These are phyloP conservation scores for Zootoca vivipara DNA, from an alignment of 2,113 vertebrate genomes.

Conservation along the genomic window DNA sequence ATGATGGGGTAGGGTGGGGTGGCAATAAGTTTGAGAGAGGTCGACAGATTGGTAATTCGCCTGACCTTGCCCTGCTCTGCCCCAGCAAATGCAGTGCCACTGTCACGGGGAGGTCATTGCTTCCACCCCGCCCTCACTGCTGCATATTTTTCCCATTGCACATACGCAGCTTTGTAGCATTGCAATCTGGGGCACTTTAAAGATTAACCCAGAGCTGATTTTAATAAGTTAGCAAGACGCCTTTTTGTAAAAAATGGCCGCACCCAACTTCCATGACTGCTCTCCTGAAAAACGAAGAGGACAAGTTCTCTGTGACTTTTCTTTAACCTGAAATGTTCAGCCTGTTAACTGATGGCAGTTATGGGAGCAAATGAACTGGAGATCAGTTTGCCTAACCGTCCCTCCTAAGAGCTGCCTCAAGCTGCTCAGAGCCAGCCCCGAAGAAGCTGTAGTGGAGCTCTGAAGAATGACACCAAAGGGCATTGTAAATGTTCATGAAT, in stretches of 20 bases:
- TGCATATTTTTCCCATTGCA: neutral
- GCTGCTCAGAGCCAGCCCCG: conserved; percentile 6
- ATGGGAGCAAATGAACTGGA: neutral
- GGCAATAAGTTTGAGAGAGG: too few species aligned
- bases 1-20: too few species aligned
- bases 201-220: neutral
- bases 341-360: neutral
- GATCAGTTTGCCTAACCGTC: neutral
- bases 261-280: neutral
- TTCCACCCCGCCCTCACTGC: too few species aligned
- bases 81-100: too few species aligned
- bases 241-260: neutral
- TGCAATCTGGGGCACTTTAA: neutral
- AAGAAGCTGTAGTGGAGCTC: conserved; percentile 14
- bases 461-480: conserved; percentile 56
- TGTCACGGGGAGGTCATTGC: too few species aligned
- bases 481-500: conserved; percentile 56
- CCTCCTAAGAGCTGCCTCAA: rapidly evolving
- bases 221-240: neutral
- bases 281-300: neutral
- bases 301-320: neutral
- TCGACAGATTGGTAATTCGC: too few species aligned
- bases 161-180: neutral
- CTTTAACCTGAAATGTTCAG: conserved; percentile 2
- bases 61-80: too few species aligned